Percentiles rank a stretch among this genome's conserved stretches.
These are phyloP conservation scores for Elachura formosa DNA, from an alignment of 2,113 vertebrate species.

Conservation along the genomic window DNA sequence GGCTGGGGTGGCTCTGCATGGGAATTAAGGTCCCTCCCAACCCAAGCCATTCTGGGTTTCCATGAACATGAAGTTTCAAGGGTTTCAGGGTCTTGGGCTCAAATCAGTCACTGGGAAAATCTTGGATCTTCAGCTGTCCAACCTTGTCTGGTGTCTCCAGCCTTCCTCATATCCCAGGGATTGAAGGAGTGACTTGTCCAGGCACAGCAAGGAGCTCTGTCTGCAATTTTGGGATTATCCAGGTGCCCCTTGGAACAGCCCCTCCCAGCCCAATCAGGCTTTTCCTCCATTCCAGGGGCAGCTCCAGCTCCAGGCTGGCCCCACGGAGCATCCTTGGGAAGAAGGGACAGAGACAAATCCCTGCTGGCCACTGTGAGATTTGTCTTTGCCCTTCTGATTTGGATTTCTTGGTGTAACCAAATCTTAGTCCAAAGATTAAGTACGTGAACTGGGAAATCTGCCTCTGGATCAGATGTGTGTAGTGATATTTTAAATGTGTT, in stretches of 20 bases:
- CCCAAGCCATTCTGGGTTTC: background rate
- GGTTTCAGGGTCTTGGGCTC: background rate
- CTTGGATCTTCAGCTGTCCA: background rate
- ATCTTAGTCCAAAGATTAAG: background rate
- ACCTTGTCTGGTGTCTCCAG: background rate
- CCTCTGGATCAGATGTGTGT: background rate
- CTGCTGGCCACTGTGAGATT: background rate
- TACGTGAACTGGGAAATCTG: background rate
- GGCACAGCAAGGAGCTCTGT: background rate
- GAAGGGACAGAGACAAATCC: background rate
- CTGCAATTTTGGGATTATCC: background rate
- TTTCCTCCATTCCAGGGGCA: background rate
- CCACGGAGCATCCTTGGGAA: background rate
- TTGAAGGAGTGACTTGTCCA: background rate
- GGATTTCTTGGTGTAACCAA: background rate
- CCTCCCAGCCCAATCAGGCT: background rate
- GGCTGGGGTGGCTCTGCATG: accelerated
- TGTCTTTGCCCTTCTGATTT: background rate
- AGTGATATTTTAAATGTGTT: background rate
- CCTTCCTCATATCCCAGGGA: accelerated
- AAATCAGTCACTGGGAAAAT: background rate
- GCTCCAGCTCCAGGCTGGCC: background rate
- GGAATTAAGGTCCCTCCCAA: accelerated
- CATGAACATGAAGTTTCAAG: background rate
- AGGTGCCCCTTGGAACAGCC: background rate